A percentile compares a stretch with the other conserved stretches of the same genome.
Conservation (phyloP, 2,113 vertebrate genomes). For the Bambusicola thoracicus region DNA sequence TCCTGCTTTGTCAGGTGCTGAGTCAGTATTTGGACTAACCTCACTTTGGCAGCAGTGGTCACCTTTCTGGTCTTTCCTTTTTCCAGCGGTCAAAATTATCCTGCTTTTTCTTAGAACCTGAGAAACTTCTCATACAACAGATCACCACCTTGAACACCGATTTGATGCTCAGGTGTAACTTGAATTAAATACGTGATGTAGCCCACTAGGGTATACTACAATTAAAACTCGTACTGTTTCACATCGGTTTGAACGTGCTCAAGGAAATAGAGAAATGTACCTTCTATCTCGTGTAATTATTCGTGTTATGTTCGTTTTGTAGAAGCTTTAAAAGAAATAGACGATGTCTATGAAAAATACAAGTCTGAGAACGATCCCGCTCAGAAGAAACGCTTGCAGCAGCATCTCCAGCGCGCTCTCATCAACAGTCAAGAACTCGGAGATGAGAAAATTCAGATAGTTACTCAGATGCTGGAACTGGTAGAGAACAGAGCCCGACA, state of each 20-base stretch:
- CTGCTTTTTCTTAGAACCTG: background rate
- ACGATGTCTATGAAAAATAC: conserved; percentile 94
- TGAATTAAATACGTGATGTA: background rate
- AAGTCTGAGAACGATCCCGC: conserved; percentile 88
- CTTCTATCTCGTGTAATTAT: background rate
- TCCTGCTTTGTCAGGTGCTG: background rate
- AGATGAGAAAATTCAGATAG: conserved; percentile 97
- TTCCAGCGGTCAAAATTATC: background rate
- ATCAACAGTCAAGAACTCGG: conserved; percentile 96
- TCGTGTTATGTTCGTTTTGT: conserved; percentile 47
- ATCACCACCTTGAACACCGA: background rate
- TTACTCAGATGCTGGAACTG: conserved; percentile 95
- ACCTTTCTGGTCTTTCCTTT: background rate
- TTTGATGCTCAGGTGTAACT: background rate
- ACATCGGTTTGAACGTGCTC: background rate
- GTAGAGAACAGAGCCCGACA: conserved; percentile 95
- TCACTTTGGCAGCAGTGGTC: background rate
- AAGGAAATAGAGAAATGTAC: background rate
- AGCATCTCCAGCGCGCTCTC: conserved; percentile 93
- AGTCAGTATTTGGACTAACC: background rate
- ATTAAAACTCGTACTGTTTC: background rate
- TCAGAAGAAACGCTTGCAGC: conserved; percentile 92
- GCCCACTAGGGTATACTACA: background rate
- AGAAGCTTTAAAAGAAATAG: conserved; percentile 97
- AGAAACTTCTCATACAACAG: background rate